Conservation (phyloP, 2,888 invertebrate species). For the Laspeyria flexula region DNA sequence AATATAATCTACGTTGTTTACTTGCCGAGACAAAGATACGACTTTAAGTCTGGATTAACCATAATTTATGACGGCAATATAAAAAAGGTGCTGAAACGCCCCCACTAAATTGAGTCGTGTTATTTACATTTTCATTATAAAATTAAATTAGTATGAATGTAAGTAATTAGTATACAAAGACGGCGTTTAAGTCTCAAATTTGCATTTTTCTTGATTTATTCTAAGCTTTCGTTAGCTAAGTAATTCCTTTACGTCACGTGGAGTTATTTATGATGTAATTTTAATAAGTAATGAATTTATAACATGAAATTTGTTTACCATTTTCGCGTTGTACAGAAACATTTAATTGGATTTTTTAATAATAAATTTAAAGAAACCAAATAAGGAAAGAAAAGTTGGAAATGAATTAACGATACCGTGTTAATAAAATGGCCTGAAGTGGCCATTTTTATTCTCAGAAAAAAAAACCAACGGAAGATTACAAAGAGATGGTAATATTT, state of each 20-base stretch:
- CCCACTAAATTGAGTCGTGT: conserved; percentile 32
- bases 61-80: conserved; percentile 51
- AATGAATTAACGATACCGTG: too few species aligned
- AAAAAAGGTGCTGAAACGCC: conserved; percentile 48
- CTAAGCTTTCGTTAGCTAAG: conserved; percentile 5
- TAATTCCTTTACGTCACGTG: conserved; percentile 5
- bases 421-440: too few species aligned
- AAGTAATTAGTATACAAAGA: conserved; percentile 27
- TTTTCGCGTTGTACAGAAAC: too few species aligned
- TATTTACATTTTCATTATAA: conserved; percentile 43
- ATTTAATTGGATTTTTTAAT: too few species aligned
- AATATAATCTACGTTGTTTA: conserved; percentile 41
- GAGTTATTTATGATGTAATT: conserved; percentile 10
- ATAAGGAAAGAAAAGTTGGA: too few species aligned
- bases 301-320: not conserved
- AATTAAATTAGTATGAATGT: conserved; percentile 40
- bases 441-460: too few species aligned
- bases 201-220: conserved; percentile 20
- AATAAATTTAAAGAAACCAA: too few species aligned
- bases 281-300: not conserved
- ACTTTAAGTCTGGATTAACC: conserved; percentile 48
- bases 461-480: too few species aligned
- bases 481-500: too few species aligned
- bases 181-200: conserved; percentile 7
- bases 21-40: conserved; percentile 40